These are phyloP conservation scores for Coregonus suidteri DNA, from an alignment of 2,797 vertebrate species.

Conservation along the genomic window DNA sequence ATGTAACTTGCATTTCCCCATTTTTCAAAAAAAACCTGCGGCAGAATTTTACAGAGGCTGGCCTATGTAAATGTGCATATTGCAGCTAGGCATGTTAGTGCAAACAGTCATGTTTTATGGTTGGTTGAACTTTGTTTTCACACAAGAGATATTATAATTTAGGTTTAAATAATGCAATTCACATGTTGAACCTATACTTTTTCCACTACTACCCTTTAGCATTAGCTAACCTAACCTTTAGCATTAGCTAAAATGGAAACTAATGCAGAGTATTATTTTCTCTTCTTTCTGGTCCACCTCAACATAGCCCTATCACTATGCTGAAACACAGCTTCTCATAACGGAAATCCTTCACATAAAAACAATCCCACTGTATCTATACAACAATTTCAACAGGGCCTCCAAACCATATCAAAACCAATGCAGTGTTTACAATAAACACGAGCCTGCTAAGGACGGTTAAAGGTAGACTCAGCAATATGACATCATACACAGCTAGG, in stretches of 20 bases:
- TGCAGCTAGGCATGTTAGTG: not conserved
- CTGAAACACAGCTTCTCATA: slow-evolving; percentile 30
- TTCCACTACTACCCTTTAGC: not conserved
- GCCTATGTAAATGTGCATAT: not conserved
- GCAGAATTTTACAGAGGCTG: not conserved
- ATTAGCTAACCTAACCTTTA: not conserved
- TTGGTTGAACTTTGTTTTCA: not conserved
- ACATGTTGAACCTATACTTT: not conserved
- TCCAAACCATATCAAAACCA: slow-evolving; percentile 57
- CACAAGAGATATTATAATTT: no score
- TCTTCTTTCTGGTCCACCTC: not conserved
- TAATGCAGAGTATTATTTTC: not conserved
- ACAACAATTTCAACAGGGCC: slow-evolving; percentile 41
- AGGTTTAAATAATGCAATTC: not conserved
- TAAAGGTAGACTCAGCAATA: slow-evolving; percentile 28
- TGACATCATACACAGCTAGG: not conserved
- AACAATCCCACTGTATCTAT: slow-evolving; percentile 47
- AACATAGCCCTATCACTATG: not conserved
- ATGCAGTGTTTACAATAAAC: slow-evolving; percentile 67
- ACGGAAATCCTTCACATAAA: slow-evolving; percentile 39
- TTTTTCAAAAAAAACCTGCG: not conserved
- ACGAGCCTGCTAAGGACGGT: slow-evolving; percentile 60
- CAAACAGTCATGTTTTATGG: slow-evolving; percentile 19
- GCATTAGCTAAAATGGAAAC: not conserved
- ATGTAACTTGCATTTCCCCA: not conserved